Evolutionary conservation across 2,797 vertebrate species (phyloP).

Genomic region (Choloepus didactylus): DNA sequence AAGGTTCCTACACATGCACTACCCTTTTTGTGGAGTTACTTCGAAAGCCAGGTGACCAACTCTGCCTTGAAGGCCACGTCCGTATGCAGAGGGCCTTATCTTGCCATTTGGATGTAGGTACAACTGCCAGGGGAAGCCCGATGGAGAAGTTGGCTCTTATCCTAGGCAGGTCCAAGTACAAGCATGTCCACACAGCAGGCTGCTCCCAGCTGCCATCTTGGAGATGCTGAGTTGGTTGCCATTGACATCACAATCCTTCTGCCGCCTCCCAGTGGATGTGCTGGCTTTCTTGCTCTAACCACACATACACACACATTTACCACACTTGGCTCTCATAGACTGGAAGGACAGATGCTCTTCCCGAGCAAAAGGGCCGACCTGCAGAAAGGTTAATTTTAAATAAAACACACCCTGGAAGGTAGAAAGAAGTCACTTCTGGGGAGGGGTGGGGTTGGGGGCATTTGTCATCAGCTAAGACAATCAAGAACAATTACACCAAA

Average conservation of each 20-base stretch:
- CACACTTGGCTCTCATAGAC: slow-evolving; percentile 84
- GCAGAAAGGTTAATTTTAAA: slow-evolving; percentile 82
- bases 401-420: slow-evolving; percentile 69
- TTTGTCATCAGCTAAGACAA: neutral
- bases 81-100: neutral
- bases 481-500: neutral
- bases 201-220: slow-evolving; percentile 52
- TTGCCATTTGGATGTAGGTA: slow-evolving; percentile 70
- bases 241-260: slow-evolving; percentile 71
- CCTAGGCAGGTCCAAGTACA: neutral
- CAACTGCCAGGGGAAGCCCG: neutral
- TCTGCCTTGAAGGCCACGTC: neutral
- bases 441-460: neutral
- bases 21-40: neutral
- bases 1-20: neutral
- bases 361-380: slow-evolving; percentile 82
- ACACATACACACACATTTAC: slow-evolving; percentile 85
- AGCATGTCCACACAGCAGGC: slow-evolving; percentile 44
- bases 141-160: slow-evolving; percentile 13
- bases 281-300: slow-evolving; percentile 78
- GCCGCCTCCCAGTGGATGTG: slow-evolving; percentile 56
- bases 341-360: slow-evolving; percentile 80
- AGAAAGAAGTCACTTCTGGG: slow-evolving; percentile 41
- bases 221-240: slow-evolving; percentile 57
- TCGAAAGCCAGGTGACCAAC: neutral